Percentiles rank a stretch among this genome's conserved stretches.
Evolutionary conservation across 35 echinoderm and acorn worm genomes (phyloP).

Genomic region (Hemicentrotus pulcherrimus): DNA sequence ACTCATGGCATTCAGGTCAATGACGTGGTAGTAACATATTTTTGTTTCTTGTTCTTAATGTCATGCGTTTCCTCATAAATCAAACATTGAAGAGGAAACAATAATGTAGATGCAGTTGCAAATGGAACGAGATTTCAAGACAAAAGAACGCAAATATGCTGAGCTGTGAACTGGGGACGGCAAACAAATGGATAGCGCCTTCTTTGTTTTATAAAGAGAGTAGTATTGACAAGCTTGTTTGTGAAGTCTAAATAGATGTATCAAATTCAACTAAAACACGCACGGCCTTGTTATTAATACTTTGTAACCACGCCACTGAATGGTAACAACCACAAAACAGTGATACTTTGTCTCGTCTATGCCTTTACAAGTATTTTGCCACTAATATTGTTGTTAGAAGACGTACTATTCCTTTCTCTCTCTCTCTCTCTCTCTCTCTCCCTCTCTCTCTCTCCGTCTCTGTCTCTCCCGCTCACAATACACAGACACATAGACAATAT

Average conservation of each 20-base stretch:
- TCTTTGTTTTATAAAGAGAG: background rate
- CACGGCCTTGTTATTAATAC: background rate
- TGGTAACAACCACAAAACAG: background rate
- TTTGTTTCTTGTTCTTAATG: background rate
- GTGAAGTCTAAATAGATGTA: background rate
- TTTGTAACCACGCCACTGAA: background rate
- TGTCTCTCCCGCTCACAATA: no score
- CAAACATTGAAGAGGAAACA: no score
- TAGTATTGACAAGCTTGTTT: background rate
- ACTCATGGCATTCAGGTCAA: background rate
- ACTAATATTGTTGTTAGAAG: background rate
- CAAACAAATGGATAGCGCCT: background rate
- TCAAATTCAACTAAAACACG: background rate
- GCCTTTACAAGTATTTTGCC: background rate
- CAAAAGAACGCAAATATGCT: background rate
- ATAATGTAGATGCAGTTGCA: background rate
- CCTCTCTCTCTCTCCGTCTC: background rate
- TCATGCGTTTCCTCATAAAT: background rate
- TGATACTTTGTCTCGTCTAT: background rate
- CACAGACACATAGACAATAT: no score
- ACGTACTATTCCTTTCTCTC: background rate
- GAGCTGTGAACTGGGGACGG: background rate
- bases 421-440: no score
- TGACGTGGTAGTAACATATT: background rate
- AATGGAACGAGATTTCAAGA: background rate